Conservation (phyloP, 92 coral and sea anemone species). For the Siderastrea siderea region DNA sequence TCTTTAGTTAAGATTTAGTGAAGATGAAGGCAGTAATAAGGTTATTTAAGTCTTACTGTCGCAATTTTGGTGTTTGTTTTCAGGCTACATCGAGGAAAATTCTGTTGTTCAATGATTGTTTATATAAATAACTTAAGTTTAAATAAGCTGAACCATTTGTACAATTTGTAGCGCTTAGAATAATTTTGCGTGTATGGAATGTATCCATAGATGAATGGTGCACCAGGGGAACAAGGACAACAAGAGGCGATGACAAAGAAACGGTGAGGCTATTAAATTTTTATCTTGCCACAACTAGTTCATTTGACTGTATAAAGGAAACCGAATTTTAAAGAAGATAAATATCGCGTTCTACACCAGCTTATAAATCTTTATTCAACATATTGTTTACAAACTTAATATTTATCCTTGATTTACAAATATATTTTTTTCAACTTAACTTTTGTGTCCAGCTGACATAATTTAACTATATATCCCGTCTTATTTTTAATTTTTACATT, state of each 20-base stretch:
- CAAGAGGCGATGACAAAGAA: constrained; percentile 26
- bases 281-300: constrained; percentile 17
- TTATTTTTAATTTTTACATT: not conserved
- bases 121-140: not conserved
- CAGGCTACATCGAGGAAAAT: not conserved
- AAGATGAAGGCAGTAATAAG: not conserved
- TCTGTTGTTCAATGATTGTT: not conserved
- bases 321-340: not conserved
- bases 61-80: not conserved
- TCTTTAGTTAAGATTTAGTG: too few species aligned
- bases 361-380: constrained; percentile 2
- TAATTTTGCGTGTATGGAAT: constrained; percentile 2
- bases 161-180: constrained; percentile 5
- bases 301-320: not conserved
- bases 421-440: constrained; percentile 10
- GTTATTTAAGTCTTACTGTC: not conserved
- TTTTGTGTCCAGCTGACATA: constrained; percentile 1
- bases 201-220: constrained; percentile 14
- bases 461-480: not conserved
- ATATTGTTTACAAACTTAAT: not conserved
- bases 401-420: constrained; percentile 1
- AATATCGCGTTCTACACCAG: constrained; percentile 7
- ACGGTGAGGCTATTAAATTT: constrained; percentile 10
- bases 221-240: not conserved
- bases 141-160: constrained; percentile 5